Conservation (phyloP, 2,888 invertebrate genomes). For the Drosophila gaucha region DNA sequence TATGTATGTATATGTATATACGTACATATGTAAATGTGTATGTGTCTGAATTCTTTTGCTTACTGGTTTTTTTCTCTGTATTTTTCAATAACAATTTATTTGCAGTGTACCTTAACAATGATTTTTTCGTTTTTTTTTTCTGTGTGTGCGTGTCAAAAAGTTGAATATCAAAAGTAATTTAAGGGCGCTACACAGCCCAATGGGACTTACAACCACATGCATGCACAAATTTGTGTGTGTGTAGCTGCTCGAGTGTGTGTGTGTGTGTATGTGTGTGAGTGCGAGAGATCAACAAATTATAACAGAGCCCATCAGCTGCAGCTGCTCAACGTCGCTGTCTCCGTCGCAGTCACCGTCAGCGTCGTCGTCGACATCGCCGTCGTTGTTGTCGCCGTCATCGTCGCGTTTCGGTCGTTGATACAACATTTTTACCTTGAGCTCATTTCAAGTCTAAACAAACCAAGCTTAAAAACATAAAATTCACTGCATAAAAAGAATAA, state of each 20-base stretch:
- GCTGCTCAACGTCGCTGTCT: slow-evolving; percentile 28
- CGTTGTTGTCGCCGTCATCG: slow-evolving; percentile 30
- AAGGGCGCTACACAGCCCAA: slow-evolving; percentile 28
- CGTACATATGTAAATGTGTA: neutral
- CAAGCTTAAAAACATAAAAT: slow-evolving; percentile 50
- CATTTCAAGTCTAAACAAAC: slow-evolving; percentile 74
- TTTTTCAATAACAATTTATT: slow-evolving; percentile 32
- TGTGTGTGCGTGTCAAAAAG: slow-evolving; percentile 3
- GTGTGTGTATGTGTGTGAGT: slow-evolving; percentile 8
- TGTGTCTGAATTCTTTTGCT: slow-evolving; percentile 4
- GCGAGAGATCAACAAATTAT: slow-evolving; percentile 29
- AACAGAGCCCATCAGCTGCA: slow-evolving; percentile 53
- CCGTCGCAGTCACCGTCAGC: slow-evolving; percentile 19
- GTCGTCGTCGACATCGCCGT: slow-evolving; percentile 29
- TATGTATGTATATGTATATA: neutral
- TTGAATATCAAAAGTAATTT: slow-evolving; percentile 26
- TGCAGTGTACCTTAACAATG: slow-evolving; percentile 30
- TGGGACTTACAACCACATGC: slow-evolving; percentile 4
- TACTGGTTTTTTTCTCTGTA: neutral
- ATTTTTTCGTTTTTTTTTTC: slow-evolving; percentile 20
- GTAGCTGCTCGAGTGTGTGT: neutral
- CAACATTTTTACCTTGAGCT: slow-evolving; percentile 72
- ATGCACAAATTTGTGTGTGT: slow-evolving; percentile 6
- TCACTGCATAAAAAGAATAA: slow-evolving; percentile 18
- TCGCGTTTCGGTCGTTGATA: slow-evolving; percentile 67